Evolutionary conservation across 2,888 invertebrate genomes (phyloP).

Genomic region (Stegana nigrithorax): DNA sequence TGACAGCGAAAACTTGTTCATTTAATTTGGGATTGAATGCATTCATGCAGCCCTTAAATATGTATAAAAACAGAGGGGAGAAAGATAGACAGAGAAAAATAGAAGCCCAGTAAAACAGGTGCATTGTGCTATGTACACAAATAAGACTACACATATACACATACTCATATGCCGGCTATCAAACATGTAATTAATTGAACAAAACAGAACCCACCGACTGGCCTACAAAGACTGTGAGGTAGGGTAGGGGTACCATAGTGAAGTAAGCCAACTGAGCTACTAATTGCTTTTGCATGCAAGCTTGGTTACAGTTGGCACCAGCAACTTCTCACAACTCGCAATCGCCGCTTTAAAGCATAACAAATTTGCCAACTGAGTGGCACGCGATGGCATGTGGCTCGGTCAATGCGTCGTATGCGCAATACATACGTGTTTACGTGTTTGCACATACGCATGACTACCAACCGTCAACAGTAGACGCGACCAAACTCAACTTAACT

Average conservation of each 20-base stretch:
- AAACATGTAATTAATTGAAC: slow-evolving; percentile 55
- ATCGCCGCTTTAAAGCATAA: slow-evolving; percentile 11
- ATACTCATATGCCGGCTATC: too few relatives aligned
- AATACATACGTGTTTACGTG: slow-evolving; percentile 1
- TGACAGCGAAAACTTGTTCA: too few relatives aligned
- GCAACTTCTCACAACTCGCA: neutral
- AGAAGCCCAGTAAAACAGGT: neutral
- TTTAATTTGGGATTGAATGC: too few relatives aligned
- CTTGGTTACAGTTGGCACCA: too few relatives aligned
- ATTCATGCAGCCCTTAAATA: too few relatives aligned
- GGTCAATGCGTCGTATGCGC: neutral
- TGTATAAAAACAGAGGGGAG: slow-evolving; percentile 1
- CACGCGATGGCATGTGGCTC: neutral
- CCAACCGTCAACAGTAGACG: neutral
- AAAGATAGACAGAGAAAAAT: slow-evolving; percentile 2
- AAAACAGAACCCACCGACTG: slow-evolving; percentile 18
- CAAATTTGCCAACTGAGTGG: neutral
- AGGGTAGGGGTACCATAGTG: too few relatives aligned
- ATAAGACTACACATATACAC: too few relatives aligned
- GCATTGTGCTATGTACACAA: neutral
- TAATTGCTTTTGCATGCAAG: slow-evolving; percentile 44
- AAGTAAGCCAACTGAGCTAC: slow-evolving; percentile 20
- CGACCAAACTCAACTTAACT: neutral
- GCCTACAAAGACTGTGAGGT: slow-evolving; percentile 18
- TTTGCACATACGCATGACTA: neutral